Base-by-base conservation (phyloP, 2,113 vertebrate species). In the Daboia siamensis region DNA sequence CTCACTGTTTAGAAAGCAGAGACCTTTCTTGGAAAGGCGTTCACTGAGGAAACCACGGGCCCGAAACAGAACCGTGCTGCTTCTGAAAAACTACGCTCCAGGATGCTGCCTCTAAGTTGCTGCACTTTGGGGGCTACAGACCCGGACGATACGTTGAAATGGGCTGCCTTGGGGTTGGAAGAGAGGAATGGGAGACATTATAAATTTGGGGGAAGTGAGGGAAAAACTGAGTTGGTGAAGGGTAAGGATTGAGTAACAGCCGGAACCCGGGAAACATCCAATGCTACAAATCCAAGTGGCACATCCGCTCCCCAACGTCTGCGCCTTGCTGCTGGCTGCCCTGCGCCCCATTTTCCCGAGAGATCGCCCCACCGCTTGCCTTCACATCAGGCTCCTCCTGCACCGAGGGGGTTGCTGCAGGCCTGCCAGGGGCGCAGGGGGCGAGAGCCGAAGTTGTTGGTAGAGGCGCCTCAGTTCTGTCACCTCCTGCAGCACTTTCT, bases 401-500 rank as follows among this genome's bases (percentile, higher is more conserved):
- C 98, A 97, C 51, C 97, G 97, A 24, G 94, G 97, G 52, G 96
- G 97, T 88, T 96, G 97, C 56, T 96, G 97, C 90, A 96, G 88
- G 96, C 94, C 96, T 92, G 97, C 98, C 93, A 89, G 96, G 96
- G 94, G 92, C 90, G 95, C 97, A 15, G 95, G 94, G 46, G 97
- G 95, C 0, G 96, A 97, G 93, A 96, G 97, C 95, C 98, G 98
- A 87, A 97, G 96, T 93, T 98, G 98, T 86, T 92, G 96, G 96
- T 98, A 99, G 86, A 99, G 96, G 87, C 95, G 97, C 95, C 98
- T 97, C 95, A 99, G 97, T 96, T 99, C 98, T 87, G 96, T 97
- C 92, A 99, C 98, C 94, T 99, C 99, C 96, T 98, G 98, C 96
- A 99, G 95, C 52, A 99, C 98, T 69, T 98, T 96, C 87, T 96